phyloP scores from a whole-genome alignment of 2,113 vertebrate species.

The Athene cunicularia region DNA sequence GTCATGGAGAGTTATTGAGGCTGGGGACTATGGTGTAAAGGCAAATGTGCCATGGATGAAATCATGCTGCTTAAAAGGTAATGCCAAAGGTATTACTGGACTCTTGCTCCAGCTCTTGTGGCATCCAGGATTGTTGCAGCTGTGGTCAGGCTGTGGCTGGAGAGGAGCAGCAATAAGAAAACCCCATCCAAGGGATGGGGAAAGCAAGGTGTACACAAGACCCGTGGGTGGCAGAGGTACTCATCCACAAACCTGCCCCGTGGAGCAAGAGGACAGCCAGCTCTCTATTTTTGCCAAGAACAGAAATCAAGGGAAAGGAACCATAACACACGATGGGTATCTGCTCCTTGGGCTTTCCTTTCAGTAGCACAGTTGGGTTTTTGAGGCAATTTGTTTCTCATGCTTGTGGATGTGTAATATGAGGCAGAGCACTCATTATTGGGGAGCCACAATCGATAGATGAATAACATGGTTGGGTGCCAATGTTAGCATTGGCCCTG shows the following conservation, averaged over 20 bases:
- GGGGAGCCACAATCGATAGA: conserved; percentile 53
- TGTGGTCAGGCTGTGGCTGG: neutral
- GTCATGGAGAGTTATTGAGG: neutral
- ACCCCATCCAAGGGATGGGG: neutral
- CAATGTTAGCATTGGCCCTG: conserved; percentile 27
- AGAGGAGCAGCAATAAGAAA: neutral
- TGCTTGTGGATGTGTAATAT: neutral
- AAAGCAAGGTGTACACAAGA: neutral
- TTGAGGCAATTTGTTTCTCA: neutral
- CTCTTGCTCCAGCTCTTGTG: neutral
- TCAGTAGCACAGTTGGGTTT: neutral
- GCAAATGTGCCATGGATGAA: neutral
- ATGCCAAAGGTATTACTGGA: neutral
- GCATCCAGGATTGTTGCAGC: neutral
- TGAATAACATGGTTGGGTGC: conserved; percentile 32
- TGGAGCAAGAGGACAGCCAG: neutral
- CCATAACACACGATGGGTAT: accelerated
- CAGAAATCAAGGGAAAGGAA: neutral
- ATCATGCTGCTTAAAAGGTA: neutral
- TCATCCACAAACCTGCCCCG: neutral
- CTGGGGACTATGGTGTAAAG: neutral
- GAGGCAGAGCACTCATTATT: conserved; percentile 9
- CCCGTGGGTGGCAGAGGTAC: neutral
- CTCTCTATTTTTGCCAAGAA: neutral
- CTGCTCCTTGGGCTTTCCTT: neutral